Base-by-base conservation (phyloP, 1,140 invertebrate species). In the Pentalonia nigronervosa region DNA sequence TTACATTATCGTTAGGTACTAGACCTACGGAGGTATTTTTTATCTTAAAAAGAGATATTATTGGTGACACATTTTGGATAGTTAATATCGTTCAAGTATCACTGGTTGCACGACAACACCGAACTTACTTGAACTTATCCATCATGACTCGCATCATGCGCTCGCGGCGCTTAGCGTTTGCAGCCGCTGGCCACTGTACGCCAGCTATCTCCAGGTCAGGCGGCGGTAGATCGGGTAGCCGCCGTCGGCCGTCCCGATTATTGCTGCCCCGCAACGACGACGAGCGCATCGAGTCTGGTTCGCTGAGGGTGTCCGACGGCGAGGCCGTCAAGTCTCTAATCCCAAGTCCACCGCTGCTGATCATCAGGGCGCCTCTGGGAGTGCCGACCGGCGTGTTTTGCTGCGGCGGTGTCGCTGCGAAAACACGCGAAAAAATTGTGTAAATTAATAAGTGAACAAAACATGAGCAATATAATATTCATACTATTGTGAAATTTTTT, bases 111-210 rank as follows among this genome's bases (percentile, higher is more conserved):
- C 14, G 2, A 47, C 30, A 25, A 17, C 25, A 30, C 60, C 60
- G 11, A 87, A 94, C 87, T 92, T 56, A 95, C 94, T 94, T 94
- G 60, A 95, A 94, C 67, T 94, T 94, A 50, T 95, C 94, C 91
- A 86, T 93, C 91, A 93, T 93, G 25, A 81, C 91, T 7, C 48
- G 45, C 81, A 93, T 94, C 93, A 83, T 94, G 34, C 91, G 94
- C 36, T 94, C 94, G 81, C 94, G 94, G 94, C 95, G 95, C 93
- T 96, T 95, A 50, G 95, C 94, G 3, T 95, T 95, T 11, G 95
- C 95, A 2, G 96, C 96, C 94, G 96, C 96, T 94, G 96, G 96
- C 93, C 96, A 94, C 8, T 96, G 96, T 76, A 97, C 95, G n/a
- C 67, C 90, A 23, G 50, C 45, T 50, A 86, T n/a, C 20, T 90